Percentiles rank a stretch among this genome's conserved stretches.
These are phyloP conservation scores for Drosophila barbarae DNA, from an alignment of 2,888 invertebrate species.

Conservation along the genomic window DNA sequence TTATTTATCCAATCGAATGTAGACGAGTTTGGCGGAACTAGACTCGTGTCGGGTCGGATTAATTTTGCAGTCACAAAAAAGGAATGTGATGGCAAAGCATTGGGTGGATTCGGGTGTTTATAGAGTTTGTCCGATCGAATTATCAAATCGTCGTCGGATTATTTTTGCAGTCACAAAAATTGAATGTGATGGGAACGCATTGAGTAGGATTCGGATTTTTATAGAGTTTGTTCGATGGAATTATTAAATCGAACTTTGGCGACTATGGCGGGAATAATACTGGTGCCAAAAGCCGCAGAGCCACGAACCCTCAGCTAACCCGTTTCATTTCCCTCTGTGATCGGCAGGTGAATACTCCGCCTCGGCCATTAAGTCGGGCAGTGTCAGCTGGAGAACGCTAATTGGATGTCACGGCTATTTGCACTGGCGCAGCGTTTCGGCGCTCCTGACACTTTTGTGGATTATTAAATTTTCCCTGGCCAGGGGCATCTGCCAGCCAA, in stretches of 20 bases:
- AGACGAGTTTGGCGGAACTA: background rate
- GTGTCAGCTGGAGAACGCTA: slow-evolving; percentile 69
- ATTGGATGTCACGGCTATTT: slow-evolving; percentile 65
- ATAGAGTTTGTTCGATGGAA: slow-evolving; percentile 3
- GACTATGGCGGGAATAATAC: slow-evolving; percentile 16
- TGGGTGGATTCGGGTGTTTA: background rate
- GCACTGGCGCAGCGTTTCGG: slow-evolving; percentile 59
- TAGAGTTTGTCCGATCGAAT: slow-evolving; percentile 1
- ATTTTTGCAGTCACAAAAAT: slow-evolving; percentile 42
- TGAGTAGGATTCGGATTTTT: slow-evolving; percentile 1
- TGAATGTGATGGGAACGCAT: slow-evolving; percentile 20
- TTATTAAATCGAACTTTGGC: slow-evolving; percentile 22
- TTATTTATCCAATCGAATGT: slow-evolving; percentile 55
- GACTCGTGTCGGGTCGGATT: slow-evolving; percentile 19
- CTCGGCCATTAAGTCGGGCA: slow-evolving; percentile 78
- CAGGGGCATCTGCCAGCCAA: slow-evolving; percentile 55
- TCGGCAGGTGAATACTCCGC: slow-evolving; percentile 79
- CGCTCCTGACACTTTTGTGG: slow-evolving; percentile 68
- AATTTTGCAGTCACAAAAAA: slow-evolving; percentile 40
- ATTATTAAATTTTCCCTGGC: slow-evolving; percentile 69
- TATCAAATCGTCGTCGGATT: too few species aligned
- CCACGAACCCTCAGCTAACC: slow-evolving; percentile 7
- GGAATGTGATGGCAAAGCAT: slow-evolving; percentile 21
- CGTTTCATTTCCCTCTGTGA: slow-evolving; percentile 20
- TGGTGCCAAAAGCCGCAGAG: slow-evolving; percentile 14